These are phyloP conservation scores for Acrobasis repandana DNA, from an alignment of 2,888 invertebrate genomes.

Conservation along the genomic window DNA sequence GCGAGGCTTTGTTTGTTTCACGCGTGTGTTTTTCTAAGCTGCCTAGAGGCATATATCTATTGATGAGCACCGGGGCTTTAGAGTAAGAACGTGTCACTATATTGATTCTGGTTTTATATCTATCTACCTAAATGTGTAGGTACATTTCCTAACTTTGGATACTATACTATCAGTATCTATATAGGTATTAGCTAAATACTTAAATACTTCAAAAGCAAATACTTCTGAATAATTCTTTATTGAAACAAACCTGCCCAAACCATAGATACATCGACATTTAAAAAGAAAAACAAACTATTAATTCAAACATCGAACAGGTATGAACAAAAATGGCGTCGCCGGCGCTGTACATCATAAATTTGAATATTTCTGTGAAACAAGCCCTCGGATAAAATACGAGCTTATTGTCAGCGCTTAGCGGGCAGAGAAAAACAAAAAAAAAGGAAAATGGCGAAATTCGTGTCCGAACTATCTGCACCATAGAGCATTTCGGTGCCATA, in stretches of 20 bases:
- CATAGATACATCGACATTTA: slow-evolving; percentile 13
- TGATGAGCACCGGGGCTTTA: too few relatives aligned
- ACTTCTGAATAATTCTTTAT: background rate
- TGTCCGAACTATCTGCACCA: slow-evolving; percentile 49
- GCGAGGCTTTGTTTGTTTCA: too few relatives aligned
- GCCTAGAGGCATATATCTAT: too few relatives aligned
- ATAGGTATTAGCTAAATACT: too few relatives aligned
- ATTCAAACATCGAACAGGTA: slow-evolving; percentile 40
- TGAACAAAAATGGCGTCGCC: slow-evolving; percentile 54
- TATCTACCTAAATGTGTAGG: too few relatives aligned
- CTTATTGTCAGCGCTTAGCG: slow-evolving; percentile 67
- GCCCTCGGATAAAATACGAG: slow-evolving; percentile 70
- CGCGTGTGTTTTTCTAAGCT: too few relatives aligned
- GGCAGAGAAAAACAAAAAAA: slow-evolving; percentile 55
- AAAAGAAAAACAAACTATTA: slow-evolving; percentile 50
- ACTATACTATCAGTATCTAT: too few relatives aligned
- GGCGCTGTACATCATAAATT: slow-evolving; percentile 73
- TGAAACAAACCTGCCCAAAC: background rate
- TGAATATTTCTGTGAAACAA: slow-evolving; percentile 73
- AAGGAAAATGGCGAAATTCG: slow-evolving; percentile 64
- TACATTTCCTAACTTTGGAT: too few relatives aligned
- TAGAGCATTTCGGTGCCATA: slow-evolving; percentile 38
- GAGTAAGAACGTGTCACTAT: too few relatives aligned
- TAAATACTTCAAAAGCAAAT: background rate
- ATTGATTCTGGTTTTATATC: too few relatives aligned